Base-by-base conservation (phyloP, 2,797 vertebrate genomes). In the Gymnothorax reevesii region DNA sequence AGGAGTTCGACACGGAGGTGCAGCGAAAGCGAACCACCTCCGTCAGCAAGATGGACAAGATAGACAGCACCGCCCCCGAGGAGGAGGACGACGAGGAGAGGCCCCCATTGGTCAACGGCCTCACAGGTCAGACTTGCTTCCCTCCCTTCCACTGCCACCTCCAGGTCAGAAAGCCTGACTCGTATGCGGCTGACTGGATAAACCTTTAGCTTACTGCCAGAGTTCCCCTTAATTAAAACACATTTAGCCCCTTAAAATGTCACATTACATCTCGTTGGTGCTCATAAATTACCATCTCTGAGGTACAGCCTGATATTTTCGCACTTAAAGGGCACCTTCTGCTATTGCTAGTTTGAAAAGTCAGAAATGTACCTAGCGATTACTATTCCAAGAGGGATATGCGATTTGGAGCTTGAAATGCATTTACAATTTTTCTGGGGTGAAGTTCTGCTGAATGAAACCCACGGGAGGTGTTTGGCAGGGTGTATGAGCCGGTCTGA, bases 31-130 rank as follows among this genome's bases (percentile, higher is more conserved):
- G 98, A 92, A 99, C 98, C 5, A 99, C 98, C 0, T 99, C 98
- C 0, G 98, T 99, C 95, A 99, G 98, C 92, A 99, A 99, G 93
- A 99, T 99, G 98, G 97, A 99, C 80, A 94, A 97, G 88, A 98
- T 96, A 94, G 98, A 99, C 92, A 99, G 98, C 17, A 95, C 97
- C 0, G 96, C 98, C 8, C 98, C 98, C 0, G 98, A 99, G 90
- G 98, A 99, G 89, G 98, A 99, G 66, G 98, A 99, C 2, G 98
- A 99, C 0, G 98, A 99, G 3, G 98, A 99, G 82, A 97, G 91
- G 86, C 93, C 95, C 57, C 91, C 93, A 0, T 88, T 95, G 90
- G 93, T 94, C 92, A 97, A 97, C 0, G 97, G 97, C 87, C 93
- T 96, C 54, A 85, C 95, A 90, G 98, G 98, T 99, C 91, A 95